Conservation (phyloP, 92 coral and sea anemone genomes). For the Parazoanthus atlanticus region DNA sequence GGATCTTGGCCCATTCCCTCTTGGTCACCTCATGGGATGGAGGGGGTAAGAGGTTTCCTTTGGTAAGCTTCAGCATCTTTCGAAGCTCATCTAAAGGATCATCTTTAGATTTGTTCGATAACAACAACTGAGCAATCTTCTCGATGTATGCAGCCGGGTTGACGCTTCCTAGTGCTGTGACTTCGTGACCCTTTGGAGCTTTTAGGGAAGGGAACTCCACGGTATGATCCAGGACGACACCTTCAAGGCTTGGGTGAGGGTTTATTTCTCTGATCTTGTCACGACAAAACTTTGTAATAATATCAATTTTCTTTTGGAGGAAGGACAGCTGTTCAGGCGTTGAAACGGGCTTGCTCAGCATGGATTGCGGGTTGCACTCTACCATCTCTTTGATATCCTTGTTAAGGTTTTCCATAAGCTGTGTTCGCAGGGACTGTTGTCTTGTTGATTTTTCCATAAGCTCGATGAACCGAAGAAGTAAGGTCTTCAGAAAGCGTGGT, state of each 20-base stretch:
- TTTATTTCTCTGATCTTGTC: conserved; percentile 42
- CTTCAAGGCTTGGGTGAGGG: conserved; percentile 56
- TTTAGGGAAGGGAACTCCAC: conserved; percentile 23
- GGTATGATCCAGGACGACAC: conserved; percentile 20
- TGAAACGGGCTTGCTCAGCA: conserved; percentile 1
- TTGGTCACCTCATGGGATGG: conserved; percentile 35
- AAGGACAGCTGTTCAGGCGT: background rate
- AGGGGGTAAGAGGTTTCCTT: conserved; percentile 19
- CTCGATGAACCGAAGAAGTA: background rate
- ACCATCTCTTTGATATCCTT: conserved; percentile 1
- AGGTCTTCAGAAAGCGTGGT: background rate
- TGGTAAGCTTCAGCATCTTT: conserved; percentile 11
- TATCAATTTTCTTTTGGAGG: background rate
- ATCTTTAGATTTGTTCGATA: background rate
- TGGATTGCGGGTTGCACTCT: background rate
- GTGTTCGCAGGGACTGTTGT: background rate
- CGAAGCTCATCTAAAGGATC: conserved; percentile 38
- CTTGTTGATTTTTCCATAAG: background rate
- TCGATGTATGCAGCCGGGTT: conserved; percentile 31
- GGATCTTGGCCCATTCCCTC: conserved; percentile 45
- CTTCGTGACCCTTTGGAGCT: conserved; percentile 11
- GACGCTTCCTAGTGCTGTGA: conserved; percentile 3
- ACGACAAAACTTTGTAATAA: conserved; percentile 17
- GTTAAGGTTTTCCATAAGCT: background rate
- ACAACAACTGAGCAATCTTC: background rate